Evolutionary conservation across 2,797 vertebrate genomes (phyloP).

Genomic region (Melanotaenia parkinsoni): DNA sequence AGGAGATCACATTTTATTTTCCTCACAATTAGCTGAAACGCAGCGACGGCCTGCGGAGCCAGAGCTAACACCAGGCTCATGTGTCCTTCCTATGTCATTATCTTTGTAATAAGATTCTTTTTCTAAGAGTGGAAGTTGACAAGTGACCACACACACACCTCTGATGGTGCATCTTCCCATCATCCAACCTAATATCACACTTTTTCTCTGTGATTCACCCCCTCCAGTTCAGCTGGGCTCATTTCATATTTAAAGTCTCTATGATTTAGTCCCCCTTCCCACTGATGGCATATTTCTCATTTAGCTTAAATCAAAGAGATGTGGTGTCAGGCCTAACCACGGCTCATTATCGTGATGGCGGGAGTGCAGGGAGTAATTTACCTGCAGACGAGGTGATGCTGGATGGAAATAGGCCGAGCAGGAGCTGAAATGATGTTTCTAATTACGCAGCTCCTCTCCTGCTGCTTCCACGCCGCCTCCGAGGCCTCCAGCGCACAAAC

Average conservation of each 20-base stretch:
- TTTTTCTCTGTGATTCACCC: constrained; percentile 66
- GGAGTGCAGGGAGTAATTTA: constrained; percentile 80
- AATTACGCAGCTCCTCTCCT: constrained; percentile 72
- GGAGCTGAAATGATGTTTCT: constrained; percentile 76
- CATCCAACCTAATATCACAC: constrained; percentile 71
- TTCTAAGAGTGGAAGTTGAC: constrained; percentile 7
- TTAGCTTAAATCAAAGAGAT: constrained; percentile 81
- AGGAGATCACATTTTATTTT: constrained; percentile 47
- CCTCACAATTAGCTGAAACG: constrained; percentile 48
- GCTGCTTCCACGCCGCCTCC: constrained; percentile 49
- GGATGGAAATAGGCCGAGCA: constrained; percentile 75
- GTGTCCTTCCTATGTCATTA: constrained; percentile 66
- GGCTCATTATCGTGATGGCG: constrained; percentile 77
- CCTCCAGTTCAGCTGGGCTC: constrained; percentile 65
- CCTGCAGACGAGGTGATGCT: constrained; percentile 58
- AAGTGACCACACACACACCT: constrained; percentile 17
- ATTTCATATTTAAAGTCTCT: constrained; percentile 73
- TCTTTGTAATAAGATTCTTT: constrained; percentile 63
- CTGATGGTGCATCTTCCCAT: constrained; percentile 56
- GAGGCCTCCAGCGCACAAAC: constrained; percentile 45
- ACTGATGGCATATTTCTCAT: constrained; percentile 81
- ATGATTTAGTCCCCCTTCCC: constrained; percentile 72
- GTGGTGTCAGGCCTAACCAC: constrained; percentile 76
- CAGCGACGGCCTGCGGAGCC: constrained; percentile 29
- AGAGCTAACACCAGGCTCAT: constrained; percentile 36